Evolutionary conservation across 2,113 vertebrate species (phyloP), one percentile per base, ranked within the genome.

Genomic region (Rhodinocichla rosea): DNA sequence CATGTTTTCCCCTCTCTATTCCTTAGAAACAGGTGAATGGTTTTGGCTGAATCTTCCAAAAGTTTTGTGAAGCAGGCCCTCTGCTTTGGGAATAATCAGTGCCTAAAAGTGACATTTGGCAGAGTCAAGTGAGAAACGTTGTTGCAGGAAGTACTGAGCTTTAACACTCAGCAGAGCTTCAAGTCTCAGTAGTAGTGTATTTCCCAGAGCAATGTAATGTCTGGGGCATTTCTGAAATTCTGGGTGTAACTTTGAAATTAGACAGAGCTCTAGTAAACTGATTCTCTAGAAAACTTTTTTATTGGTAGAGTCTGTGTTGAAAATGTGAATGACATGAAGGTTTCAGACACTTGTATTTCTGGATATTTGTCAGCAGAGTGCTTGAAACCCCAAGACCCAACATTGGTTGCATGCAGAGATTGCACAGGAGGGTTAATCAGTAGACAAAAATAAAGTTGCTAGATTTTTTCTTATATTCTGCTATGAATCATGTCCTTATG

Each of bases 21-120:
- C 39, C 89, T 77, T 91, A 83, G 94, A 89, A 96, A 94, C 74
- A 94, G 94, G 87, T 96, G 91, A 91, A 91, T 50, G 37, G 15
- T 89, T 96, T 82, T 92, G 87, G 49, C 81, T 76, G 42, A 76
- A 82, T 33, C 21, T 84, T 92, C 32, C 40, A 79, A 73, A 88
- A 47, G n/a, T 83, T 56, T 75, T 82, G 62, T 1, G 2, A 92
- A 92, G 50, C 65, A 73, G 24, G 40, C n/a, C 37, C 28, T 32
- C 47, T 91, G 45, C 78, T 87, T 87, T 73, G 74, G 94, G 74
- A 94, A 69, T 85, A 44, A 33, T 91, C 74, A 85, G 24, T 60
- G 21, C 45, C 55, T 42, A 39, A 87, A 88, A 94, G 76, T 75
- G 60, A 39, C 47, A 59, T 92, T 94, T 95, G 89, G 67, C 78